Percentiles rank a stretch among this genome's conserved stretches.
Conservation (phyloP, 2,888 invertebrate species). For the Pandemis corylana region DNA sequence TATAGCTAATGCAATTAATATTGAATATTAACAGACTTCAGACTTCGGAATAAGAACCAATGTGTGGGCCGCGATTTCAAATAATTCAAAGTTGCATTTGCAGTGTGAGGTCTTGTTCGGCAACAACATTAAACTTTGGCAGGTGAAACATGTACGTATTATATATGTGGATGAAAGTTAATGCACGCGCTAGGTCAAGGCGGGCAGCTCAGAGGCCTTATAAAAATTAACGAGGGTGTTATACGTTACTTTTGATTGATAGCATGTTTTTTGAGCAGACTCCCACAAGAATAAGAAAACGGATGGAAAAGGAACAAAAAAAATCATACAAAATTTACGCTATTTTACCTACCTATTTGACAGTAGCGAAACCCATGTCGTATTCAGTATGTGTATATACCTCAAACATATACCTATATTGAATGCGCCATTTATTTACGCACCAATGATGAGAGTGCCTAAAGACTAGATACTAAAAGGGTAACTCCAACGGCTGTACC, state of each 20-base stretch:
- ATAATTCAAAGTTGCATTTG: not conserved
- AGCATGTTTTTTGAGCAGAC: not conserved
- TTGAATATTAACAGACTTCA: not conserved
- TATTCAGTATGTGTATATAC: too few species aligned
- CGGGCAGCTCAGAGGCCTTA: not conserved
- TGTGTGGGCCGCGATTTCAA: not conserved
- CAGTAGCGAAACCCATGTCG: too few species aligned
- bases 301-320: not conserved
- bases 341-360: too few species aligned
- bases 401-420: too few species aligned
- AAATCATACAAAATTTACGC: too few species aligned
- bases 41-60: too few species aligned
- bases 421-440: too few species aligned
- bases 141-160: not conserved
- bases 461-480: too few species aligned
- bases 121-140: not conserved
- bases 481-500: too few species aligned
- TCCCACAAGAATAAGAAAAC: not conserved
- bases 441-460: too few species aligned
- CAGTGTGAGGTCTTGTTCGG: not conserved
- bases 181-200: conserved; percentile 35
- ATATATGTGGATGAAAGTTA: conserved; percentile 32
- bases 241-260: not conserved
- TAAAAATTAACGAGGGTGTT: conserved; percentile 7
- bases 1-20: too few species aligned